Evolutionary conservation across 23 tunicate species (phyloP), one percentile per base, ranked within the genome.

Genomic region (Trididemnum nubilum): DNA sequence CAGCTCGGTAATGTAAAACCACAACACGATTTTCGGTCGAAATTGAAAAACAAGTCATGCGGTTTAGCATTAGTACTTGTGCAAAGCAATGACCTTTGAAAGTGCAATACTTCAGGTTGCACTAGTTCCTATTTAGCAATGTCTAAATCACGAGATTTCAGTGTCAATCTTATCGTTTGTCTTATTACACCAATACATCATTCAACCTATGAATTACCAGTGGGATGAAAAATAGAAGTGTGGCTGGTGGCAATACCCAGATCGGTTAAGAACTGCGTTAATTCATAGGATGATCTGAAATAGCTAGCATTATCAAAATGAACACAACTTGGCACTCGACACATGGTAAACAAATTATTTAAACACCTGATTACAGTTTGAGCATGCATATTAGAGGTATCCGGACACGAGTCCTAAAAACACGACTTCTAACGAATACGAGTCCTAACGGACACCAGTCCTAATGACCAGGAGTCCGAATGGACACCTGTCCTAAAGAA

Each of bases 51-150:
- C 31, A 33, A 9, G n/a, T 64, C 54, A 36, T 80, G 84, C 15
- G 84, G 84, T 3, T 66, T 72, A 12, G 59, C 75, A 29, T 80
- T 80, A 22, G 84, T 80, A 34, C 77, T 7, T 7, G 84, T 80
- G 58, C 84, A 65, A 7, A 80, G 58, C 5, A 77, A 51, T 23
- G 52, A 77, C 7, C 84, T 12, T 5, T 24, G 25, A 15, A 58
- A 65, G 29, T 80, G 74, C n/a, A 80, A 65, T 3, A 70, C 75
- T 7, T 40, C 75, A n/a, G 84, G 77, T 21, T 65, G 58, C 29
- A 80, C 84, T 7, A 5, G 4, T 65, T 80, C 84, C 71, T 38
- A 77, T 39, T 19, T 21, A 12, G 5, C 21, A n/a, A 40, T 34
- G 25, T 24, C 7, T 12, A 74, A 26, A 3, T 34, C 28, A 4